A percentile compares a stretch with the other conserved stretches of the same genome.
phyloP scores from a whole-genome alignment of 2,888 invertebrate species.

The Thymelicus lineola region DNA sequence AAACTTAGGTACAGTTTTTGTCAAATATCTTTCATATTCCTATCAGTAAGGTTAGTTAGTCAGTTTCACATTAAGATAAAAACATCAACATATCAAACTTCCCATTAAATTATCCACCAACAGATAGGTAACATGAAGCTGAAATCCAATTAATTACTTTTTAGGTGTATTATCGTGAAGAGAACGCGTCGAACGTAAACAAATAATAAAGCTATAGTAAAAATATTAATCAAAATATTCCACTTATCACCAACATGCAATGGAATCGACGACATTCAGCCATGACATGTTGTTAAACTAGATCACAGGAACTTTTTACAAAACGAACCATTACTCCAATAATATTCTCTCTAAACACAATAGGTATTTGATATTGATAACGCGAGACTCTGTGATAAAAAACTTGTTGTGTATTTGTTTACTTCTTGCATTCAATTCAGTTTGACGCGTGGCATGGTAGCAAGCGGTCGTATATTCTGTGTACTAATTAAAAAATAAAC shows the following conservation, averaged over 20 bases:
- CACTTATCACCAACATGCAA: slow-evolving; percentile 2
- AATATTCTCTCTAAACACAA: not conserved
- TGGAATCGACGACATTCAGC: not conserved
- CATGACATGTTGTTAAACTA: not conserved
- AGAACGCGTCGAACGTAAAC: not conserved
- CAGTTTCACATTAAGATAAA: too few species aligned
- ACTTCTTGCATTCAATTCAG: slow-evolving; percentile 18
- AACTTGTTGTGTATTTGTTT: slow-evolving; percentile 24
- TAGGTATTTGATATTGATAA: slow-evolving; percentile 32
- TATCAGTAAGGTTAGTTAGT: too few species aligned
- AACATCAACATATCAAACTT: too few species aligned
- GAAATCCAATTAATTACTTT: not conserved
- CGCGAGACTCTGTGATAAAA: slow-evolving; percentile 25
- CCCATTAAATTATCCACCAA: too few species aligned
- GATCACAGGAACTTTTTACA: not conserved
- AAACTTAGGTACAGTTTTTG: too few species aligned
- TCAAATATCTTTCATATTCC: too few species aligned
- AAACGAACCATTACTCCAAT: not conserved
- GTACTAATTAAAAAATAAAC: slow-evolving; percentile 24
- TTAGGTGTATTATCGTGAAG: not conserved
- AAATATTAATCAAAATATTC: not conserved
- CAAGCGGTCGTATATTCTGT: slow-evolving; percentile 22
- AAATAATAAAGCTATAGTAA: not conserved
- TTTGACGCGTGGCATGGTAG: slow-evolving; percentile 16
- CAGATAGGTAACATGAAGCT: too few species aligned